Base-by-base conservation (phyloP, 2,797 vertebrate species). In the Fringilla coelebs region DNA sequence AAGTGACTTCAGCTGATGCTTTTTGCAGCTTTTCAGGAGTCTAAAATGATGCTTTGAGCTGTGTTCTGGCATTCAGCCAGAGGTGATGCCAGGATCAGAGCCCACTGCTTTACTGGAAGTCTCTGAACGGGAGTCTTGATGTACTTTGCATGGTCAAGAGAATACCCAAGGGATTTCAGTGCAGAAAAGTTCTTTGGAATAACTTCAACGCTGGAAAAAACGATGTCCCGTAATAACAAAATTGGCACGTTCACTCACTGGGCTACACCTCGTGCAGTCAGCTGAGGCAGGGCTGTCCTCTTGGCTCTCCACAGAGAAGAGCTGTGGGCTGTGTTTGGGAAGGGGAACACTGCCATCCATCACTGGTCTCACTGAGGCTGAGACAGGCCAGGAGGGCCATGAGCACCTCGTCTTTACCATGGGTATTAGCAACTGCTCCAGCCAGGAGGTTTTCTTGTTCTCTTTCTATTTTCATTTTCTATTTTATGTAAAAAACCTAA, bases 11-110 rank as follows among this genome's bases (percentile, higher is more conserved):
- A 84, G 73, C 10, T 65, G 54, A 65, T 68, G 41, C 13, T 81
- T 87, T 87, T 62, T 73, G 34, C 55, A 60, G 41, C n/a, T 86
- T 81, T 65, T 80, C 77, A 72, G 73, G 49, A 67, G 32, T 62
- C 38, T 88, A 38, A 91, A 91, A 80, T 7, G 26, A 31, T 41
- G 28, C 24, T 86, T 72, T 78, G 52, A 57, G 49, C 28, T 77
- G 20, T 4, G 3, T 74, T 58, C 29, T 7, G 6, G 34, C 36
- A 13, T 51, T 57, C 63, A 46, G 49, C 38, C 7, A 9, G 70
- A 55, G 40, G 29, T 65, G 41, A 78, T 32, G 68, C 28, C 58
- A 77, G 43, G 34, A 81, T 76, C 58, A 78, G 43, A 77, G 58
- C 40, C 28, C n/a, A 24, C 40, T 45, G 62, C 70, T 80, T 84